phyloP scores from a whole-genome alignment of 2,113 vertebrate species.

The Actenoides lindsayi region DNA sequence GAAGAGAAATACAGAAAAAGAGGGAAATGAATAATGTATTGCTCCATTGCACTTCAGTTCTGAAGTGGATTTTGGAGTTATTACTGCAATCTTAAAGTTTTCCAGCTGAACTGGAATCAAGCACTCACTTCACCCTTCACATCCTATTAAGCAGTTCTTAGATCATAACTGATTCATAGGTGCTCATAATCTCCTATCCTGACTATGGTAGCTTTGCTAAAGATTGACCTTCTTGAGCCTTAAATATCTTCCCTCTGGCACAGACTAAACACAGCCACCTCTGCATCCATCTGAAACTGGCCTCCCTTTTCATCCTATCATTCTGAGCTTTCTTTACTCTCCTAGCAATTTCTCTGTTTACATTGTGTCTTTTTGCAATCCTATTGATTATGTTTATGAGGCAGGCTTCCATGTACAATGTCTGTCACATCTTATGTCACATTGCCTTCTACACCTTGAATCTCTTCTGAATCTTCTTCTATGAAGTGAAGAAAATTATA shows the following conservation, averaged over 20 bases:
- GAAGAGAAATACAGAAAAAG: background rate
- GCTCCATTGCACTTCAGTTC: constrained; percentile 14
- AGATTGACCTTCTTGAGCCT: background rate
- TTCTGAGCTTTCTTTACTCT: background rate
- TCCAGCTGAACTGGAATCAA: constrained; percentile 36
- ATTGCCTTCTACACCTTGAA: background rate
- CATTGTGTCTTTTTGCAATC: background rate
- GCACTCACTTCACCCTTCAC: constrained; percentile 33
- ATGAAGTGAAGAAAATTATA: background rate
- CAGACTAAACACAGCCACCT: background rate
- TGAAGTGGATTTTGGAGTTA: constrained; percentile 26
- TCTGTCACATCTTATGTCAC: background rate
- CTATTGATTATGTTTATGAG: background rate
- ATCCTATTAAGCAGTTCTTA: constrained; percentile 25
- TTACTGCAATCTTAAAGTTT: constrained; percentile 22
- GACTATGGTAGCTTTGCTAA: background rate
- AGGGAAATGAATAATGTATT: constrained; percentile 29
- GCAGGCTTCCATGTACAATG: background rate
- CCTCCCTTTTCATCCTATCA: background rate
- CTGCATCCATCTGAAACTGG: background rate
- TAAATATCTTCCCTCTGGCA: background rate
- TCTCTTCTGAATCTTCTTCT: background rate
- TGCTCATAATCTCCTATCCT: background rate
- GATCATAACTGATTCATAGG: background rate
- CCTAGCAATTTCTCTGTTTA: background rate